phyloP scores from a whole-genome alignment of 2,797 vertebrate species.

The Sternotherus odoratus region DNA sequence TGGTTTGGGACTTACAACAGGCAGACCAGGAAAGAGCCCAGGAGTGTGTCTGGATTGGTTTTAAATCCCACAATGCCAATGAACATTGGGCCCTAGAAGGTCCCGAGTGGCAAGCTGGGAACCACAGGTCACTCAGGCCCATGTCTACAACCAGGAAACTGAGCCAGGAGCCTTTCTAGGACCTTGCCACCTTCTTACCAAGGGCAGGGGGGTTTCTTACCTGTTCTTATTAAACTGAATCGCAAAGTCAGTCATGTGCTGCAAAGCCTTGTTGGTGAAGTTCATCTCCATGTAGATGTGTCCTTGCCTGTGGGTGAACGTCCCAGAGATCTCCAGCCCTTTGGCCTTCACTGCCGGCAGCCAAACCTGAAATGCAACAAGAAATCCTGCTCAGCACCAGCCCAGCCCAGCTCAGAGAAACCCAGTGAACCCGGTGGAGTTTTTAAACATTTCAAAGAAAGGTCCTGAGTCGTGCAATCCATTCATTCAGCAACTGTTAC shows the following conservation, averaged over 20 bases:
- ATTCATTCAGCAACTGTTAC: neutral
- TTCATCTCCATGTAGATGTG: conserved; percentile 99
- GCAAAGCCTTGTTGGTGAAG: conserved; percentile 98
- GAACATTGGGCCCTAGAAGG: neutral
- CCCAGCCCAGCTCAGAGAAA: neutral
- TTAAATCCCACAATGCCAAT: neutral
- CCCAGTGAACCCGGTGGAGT: neutral
- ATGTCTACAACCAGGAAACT: neutral
- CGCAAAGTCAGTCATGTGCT: conserved; percentile 99
- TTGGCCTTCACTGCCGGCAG: conserved; percentile 97
- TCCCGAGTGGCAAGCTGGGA: too few species aligned
- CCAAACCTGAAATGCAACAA: conserved; percentile 89
- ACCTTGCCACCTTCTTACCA: rapidly evolving
- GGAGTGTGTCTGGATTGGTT: neutral
- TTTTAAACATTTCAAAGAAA: neutral
- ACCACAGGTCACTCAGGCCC: neutral
- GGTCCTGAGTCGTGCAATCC: neutral
- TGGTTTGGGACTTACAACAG: neutral
- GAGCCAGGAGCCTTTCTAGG: neutral
- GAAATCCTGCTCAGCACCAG: conserved; percentile 25
- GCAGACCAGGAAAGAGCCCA: neutral
- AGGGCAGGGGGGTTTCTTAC: conserved; percentile 75
- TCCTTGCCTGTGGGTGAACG: conserved; percentile 95
- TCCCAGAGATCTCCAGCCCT: conserved; percentile 95
- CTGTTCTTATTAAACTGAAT: conserved; percentile 99